These are phyloP conservation scores for Apamea sordens DNA, from an alignment of 2,888 invertebrate genomes.

Conservation along the genomic window DNA sequence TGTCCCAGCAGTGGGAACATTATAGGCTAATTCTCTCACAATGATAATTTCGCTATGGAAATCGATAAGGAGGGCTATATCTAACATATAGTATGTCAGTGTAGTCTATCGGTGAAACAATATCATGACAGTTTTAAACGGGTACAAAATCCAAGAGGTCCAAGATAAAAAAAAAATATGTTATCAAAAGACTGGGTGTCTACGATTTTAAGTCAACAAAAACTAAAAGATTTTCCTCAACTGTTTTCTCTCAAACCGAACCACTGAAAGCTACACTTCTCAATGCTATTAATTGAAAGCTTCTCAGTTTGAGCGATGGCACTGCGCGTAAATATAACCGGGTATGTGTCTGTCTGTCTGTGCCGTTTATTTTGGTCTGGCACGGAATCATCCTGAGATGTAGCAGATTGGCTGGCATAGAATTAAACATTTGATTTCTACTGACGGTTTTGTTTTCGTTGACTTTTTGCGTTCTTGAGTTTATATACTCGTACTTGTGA, in stretches of 20 bases:
- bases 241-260: conserved; percentile 1
- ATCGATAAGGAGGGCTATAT: no score
- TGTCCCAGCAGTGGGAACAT: no score
- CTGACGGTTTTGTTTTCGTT: conserved; percentile 50
- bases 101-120: no score
- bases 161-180: background rate
- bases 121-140: no score
- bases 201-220: background rate
- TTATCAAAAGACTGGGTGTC: conserved; percentile 15
- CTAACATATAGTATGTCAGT: no score
- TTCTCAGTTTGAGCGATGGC: conserved; percentile 60
- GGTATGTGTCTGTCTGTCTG: conserved; percentile 63
- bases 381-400: conserved; percentile 59
- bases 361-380: conserved; percentile 74
- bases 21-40: no score
- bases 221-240: conserved; percentile 4
- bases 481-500: conserved; percentile 24
- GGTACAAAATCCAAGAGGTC: no score
- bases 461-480: conserved; percentile 39
- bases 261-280: conserved; percentile 14
- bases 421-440: conserved; percentile 61
- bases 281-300: conserved; percentile 58
- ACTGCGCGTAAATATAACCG: conserved; percentile 65
- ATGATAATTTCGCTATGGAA: no score
- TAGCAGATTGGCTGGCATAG: conserved; percentile 59